phyloP scores from a whole-genome alignment of 2,797 vertebrate species.

The Neoniphon sammara region DNA sequence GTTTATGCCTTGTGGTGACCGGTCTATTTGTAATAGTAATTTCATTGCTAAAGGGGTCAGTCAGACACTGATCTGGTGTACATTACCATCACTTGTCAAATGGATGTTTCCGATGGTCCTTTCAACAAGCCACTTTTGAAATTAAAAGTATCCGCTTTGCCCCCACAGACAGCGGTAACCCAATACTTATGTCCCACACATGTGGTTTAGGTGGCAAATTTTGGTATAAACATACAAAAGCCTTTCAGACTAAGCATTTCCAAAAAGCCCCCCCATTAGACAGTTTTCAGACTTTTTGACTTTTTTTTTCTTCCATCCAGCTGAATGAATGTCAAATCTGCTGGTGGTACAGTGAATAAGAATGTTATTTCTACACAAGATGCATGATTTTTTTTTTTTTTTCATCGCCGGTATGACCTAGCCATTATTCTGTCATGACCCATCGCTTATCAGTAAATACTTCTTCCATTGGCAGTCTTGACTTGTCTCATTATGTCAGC shows the following conservation, averaged over 20 bases:
- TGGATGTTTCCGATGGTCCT: constrained; percentile 73
- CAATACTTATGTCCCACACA: constrained; percentile 76
- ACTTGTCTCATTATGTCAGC: constrained; percentile 36
- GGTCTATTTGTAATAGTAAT: constrained; percentile 69
- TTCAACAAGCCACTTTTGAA: constrained; percentile 74
- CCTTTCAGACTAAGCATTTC: constrained; percentile 62
- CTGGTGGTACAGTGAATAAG: constrained; percentile 32
- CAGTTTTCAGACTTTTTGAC: constrained; percentile 39
- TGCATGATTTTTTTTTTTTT: constrained; percentile 1
- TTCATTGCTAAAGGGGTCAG: constrained; percentile 55
- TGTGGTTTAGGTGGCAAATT: constrained; percentile 79
- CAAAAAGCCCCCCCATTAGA: constrained; percentile 45
- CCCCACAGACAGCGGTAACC: constrained; percentile 77
- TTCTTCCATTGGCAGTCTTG: constrained; percentile 25
- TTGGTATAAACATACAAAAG: constrained; percentile 73
- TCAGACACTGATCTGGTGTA: constrained; percentile 71
- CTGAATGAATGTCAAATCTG: constrained; percentile 35
- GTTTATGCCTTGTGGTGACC: constrained; percentile 67
- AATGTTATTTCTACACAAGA: constrained; percentile 18
- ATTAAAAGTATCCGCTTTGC: constrained; percentile 76
- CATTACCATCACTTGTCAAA: constrained; percentile 74
- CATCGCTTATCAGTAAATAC: background rate
- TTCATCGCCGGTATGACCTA: constrained; percentile 20
- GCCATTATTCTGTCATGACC: constrained; percentile 17
- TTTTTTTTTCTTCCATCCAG: constrained; percentile 12